A percentile compares a stretch with the other conserved stretches of the same genome.
Conservation (phyloP, 2,113 vertebrate genomes). For the Gallinago jamesoni region DNA sequence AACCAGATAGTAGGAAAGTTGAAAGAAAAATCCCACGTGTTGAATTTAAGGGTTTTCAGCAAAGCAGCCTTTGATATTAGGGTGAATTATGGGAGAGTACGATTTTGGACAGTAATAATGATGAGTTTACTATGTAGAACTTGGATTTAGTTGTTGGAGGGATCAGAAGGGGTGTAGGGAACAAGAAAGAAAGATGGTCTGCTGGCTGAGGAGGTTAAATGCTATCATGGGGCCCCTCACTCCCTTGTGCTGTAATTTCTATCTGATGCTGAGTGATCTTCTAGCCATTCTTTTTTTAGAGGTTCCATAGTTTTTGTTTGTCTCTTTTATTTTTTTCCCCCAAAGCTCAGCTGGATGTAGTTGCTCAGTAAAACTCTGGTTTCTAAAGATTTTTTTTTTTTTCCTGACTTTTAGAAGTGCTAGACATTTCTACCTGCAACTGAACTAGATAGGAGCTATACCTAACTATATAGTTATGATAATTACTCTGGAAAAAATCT, state of each 20-base stretch:
- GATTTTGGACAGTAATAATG: neutral
- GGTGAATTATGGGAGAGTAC: neutral
- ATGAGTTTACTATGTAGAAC: neutral
- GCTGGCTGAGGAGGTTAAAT: neutral
- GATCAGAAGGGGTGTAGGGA: neutral
- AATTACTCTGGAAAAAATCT: constrained; percentile 9
- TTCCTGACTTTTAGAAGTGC: neutral
- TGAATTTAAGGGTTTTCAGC: neutral
- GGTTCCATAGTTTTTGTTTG: neutral
- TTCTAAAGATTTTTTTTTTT: neutral
- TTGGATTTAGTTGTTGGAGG: neutral
- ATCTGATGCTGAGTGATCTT: neutral
- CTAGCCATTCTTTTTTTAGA: neutral
- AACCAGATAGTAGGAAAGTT: neutral
- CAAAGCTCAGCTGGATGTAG: neutral
- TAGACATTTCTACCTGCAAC: neutral
- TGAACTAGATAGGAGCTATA: constrained; percentile 11
- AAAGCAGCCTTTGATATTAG: neutral
- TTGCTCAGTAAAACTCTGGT: neutral
- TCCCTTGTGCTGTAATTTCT: neutral
- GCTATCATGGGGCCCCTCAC: fast-evolving
- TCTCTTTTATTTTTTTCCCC: neutral
- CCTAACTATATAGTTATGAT: constrained; percentile 1
- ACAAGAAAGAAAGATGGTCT: neutral
- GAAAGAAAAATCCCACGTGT: neutral